These are phyloP conservation scores for Acanthosepion esculentum DNA, from an alignment of 2,888 invertebrate species.

Conservation along the genomic window DNA sequence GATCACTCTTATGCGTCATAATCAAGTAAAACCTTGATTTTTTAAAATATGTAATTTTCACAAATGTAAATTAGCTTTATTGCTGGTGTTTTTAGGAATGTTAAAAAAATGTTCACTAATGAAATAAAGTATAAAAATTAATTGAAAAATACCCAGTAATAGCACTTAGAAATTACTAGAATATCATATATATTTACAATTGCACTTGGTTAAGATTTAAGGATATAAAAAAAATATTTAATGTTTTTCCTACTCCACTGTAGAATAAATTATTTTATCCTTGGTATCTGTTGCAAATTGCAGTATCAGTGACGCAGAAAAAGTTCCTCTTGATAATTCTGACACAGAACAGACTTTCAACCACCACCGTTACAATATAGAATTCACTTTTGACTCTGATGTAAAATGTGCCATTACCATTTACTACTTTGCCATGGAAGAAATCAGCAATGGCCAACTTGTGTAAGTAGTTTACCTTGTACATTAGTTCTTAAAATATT, in stretches of 20 bases:
- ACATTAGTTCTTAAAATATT: background rate
- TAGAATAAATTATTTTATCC: background rate
- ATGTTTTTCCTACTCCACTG: background rate
- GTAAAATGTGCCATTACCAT: conserved; percentile 94
- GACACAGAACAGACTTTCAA: conserved; percentile 51
- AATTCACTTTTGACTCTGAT: conserved; percentile 98
- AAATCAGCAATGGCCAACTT: conserved; percentile 88
- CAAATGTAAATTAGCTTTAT: too few relatives aligned
- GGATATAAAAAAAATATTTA: background rate
- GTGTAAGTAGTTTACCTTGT: conserved; percentile 79
- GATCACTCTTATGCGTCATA: too few relatives aligned
- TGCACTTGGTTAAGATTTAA: too few relatives aligned
- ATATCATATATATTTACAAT: too few relatives aligned
- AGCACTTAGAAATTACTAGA: too few relatives aligned
- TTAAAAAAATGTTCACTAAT: too few relatives aligned
- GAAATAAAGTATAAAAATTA: too few relatives aligned
- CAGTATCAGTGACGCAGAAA: conserved; percentile 53
- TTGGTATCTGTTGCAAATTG: background rate
- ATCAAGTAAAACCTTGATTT: too few relatives aligned
- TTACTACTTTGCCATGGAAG: conserved; percentile 96
- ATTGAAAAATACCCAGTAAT: too few relatives aligned
- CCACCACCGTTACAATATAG: conserved; percentile 86
- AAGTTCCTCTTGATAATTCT: conserved; percentile 54
- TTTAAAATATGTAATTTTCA: too few relatives aligned
- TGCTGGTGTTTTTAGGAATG: too few relatives aligned